These are phyloP conservation scores for Odocoileus hemionus DNA, from an alignment of 2,113 vertebrate species.

Conservation along the genomic window DNA sequence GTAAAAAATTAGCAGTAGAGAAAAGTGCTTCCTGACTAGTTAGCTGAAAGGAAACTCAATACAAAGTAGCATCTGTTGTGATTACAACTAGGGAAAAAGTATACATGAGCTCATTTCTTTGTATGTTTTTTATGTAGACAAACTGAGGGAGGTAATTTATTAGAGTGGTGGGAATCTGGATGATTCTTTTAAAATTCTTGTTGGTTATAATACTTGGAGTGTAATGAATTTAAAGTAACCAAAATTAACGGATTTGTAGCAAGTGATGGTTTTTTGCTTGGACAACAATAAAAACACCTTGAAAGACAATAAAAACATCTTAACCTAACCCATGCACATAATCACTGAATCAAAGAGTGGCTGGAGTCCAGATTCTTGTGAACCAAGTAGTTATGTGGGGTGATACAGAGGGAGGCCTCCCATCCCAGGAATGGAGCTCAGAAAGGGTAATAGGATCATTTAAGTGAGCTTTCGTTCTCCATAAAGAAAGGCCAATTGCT, in stretches of 20 bases:
- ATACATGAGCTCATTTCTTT: background rate
- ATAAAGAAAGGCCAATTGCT: background rate
- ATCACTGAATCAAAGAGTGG: constrained; percentile 6
- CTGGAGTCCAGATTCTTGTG: background rate
- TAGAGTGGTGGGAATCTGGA: background rate
- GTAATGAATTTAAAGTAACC: constrained; percentile 18
- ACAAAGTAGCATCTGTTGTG: background rate
- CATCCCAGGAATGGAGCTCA: background rate
- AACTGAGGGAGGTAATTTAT: background rate
- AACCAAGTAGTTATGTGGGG: background rate
- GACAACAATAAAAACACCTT: background rate
- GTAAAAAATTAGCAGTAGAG: background rate
- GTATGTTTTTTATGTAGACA: background rate
- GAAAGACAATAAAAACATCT: background rate
- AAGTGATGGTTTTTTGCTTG: constrained; percentile 5
- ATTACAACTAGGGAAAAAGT: background rate
- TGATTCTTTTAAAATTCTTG: background rate
- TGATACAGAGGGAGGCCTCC: background rate
- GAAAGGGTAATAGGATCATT: background rate
- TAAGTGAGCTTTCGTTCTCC: background rate
- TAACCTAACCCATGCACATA: background rate
- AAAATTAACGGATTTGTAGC: constrained; percentile 10
- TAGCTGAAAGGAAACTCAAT: background rate
- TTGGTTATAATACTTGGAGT: background rate
- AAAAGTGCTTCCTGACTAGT: background rate